These are phyloP conservation scores for Pardosa pseudoannulata DNA, from an alignment of 2,888 invertebrate genomes.

Conservation along the genomic window DNA sequence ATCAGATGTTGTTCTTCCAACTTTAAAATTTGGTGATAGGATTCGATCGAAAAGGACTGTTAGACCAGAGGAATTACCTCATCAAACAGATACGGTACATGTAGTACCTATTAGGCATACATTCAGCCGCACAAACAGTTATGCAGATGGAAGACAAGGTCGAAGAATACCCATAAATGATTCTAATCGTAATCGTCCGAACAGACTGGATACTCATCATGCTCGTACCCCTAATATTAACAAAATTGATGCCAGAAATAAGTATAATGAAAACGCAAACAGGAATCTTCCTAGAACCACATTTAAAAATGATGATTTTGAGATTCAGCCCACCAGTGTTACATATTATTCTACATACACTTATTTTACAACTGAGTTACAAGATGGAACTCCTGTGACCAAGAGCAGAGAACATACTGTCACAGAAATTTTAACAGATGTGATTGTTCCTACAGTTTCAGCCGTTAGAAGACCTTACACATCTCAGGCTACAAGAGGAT, in stretches of 20 bases:
- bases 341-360: conserved; percentile 74
- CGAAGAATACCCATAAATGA: conserved; percentile 20
- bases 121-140: conserved; percentile 17
- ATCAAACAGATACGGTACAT: not conserved
- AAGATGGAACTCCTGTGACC: conserved; percentile 64
- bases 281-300: not conserved
- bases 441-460: conserved; percentile 64
- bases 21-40: conserved; percentile 59
- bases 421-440: conserved; percentile 69
- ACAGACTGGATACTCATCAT: not conserved
- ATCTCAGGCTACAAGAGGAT: conserved; percentile 11
- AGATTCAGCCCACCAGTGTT: conserved; percentile 71
- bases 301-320: not conserved
- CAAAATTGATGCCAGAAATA: not conserved
- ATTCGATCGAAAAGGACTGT: conserved; percentile 49
- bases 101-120: conserved; percentile 20
- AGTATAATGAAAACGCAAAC: not conserved
- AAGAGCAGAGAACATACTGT: conserved; percentile 71
- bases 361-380: conserved; percentile 72
- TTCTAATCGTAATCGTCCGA: not conserved
- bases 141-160: conserved; percentile 49
- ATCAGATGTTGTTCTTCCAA: conserved; percentile 64
- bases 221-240: conserved; percentile 3
- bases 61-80: not conserved
- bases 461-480: not conserved